Conservation (phyloP, 2,888 invertebrate species). For the Muscina levida region DNA sequence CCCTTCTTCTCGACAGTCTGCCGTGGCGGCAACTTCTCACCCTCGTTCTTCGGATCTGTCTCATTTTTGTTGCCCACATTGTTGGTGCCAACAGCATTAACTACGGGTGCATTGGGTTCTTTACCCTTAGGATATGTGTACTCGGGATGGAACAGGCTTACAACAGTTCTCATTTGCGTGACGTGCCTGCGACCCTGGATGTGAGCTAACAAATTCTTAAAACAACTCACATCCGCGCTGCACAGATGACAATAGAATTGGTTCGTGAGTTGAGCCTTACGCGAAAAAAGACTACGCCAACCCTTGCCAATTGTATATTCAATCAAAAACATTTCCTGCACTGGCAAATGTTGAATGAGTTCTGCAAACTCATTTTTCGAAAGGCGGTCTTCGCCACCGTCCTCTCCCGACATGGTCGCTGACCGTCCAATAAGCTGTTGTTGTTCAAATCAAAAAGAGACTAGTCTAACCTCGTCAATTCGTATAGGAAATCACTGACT, state of each 20-base stretch:
- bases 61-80: not conserved
- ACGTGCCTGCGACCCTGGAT: slow-evolving; percentile 74
- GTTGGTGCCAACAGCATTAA: not conserved
- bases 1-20: slow-evolving; percentile 24
- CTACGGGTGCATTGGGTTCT: too few species aligned
- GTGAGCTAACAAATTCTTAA: slow-evolving; percentile 72
- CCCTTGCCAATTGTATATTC: slow-evolving; percentile 67
- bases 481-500: too few species aligned
- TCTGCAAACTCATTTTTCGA: slow-evolving; percentile 66
- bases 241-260: slow-evolving; percentile 72
- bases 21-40: too few species aligned
- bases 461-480: too few species aligned
- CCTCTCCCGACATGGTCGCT: slow-evolving; percentile 54
- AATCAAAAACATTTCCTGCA: slow-evolving; percentile 69
- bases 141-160: slow-evolving; percentile 68
- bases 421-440: too few species aligned
- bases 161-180: slow-evolving; percentile 66
- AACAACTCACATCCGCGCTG: slow-evolving; percentile 69
- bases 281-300: slow-evolving; percentile 69
- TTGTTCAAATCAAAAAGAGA: too few species aligned
- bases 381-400: slow-evolving; percentile 59
- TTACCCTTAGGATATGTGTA: slow-evolving; percentile 66
- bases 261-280: slow-evolving; percentile 50
- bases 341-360: slow-evolving; percentile 66
- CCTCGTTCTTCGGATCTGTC: too few species aligned